Evolutionary conservation across 1,140 invertebrate genomes (phyloP).

Genomic region (Drosophila parabipectinata): DNA sequence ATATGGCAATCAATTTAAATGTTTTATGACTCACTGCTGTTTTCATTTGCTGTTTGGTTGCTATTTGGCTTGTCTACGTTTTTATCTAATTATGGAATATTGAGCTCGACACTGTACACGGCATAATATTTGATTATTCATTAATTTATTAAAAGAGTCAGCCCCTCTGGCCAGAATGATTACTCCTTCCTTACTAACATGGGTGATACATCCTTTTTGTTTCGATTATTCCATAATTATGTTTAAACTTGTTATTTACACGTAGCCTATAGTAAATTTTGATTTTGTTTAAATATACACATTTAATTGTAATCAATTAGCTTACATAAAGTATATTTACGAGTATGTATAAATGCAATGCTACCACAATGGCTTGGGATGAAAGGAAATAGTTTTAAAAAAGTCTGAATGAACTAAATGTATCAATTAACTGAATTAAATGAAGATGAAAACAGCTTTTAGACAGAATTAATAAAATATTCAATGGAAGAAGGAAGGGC

Average conservation of each 20-base stretch:
- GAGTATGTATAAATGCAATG: slow-evolving; percentile 28
- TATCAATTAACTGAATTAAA: slow-evolving; percentile 38
- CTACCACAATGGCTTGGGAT: slow-evolving; percentile 30
- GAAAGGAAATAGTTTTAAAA: neutral
- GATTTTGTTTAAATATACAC: slow-evolving; percentile 66
- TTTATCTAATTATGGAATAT: slow-evolving; percentile 71
- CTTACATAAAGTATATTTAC: slow-evolving; percentile 26
- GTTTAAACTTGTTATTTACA: slow-evolving; percentile 69
- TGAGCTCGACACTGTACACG: slow-evolving; percentile 46
- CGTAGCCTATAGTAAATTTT: slow-evolving; percentile 50
- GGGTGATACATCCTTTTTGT: slow-evolving; percentile 25
- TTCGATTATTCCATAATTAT: slow-evolving; percentile 35
- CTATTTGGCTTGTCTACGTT: slow-evolving; percentile 42
- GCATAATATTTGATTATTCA: slow-evolving; percentile 56
- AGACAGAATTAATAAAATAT: neutral
- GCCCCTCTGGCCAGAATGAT: slow-evolving; percentile 35
- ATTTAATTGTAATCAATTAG: slow-evolving; percentile 61
- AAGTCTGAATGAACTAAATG: neutral
- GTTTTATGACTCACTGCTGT: slow-evolving; percentile 55
- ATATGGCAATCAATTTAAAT: slow-evolving; percentile 71
- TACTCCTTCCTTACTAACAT: slow-evolving; percentile 23
- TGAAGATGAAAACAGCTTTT: slow-evolving; percentile 15
- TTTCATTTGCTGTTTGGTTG: slow-evolving; percentile 5
- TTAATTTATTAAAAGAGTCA: slow-evolving; percentile 61
- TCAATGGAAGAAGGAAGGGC: neutral